Base-by-base conservation (phyloP, 2,113 vertebrate genomes). In the Hiodon alosoides region DNA sequence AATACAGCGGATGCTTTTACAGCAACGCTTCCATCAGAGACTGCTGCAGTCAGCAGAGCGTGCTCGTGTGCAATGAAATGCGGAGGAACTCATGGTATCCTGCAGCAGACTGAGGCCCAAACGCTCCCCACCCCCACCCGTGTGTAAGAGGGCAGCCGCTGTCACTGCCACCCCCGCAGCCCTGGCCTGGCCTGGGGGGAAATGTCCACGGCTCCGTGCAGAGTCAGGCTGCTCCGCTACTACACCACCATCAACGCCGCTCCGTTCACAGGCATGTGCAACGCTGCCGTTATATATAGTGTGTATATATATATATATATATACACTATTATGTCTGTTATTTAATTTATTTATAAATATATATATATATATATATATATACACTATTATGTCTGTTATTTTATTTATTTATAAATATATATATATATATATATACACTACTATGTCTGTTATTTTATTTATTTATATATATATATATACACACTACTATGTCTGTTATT, bases 21-120 rank as follows among this genome's bases (percentile, higher is more conserved):
- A 47, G 64, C 64, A 11, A 8, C n/a, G 64, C 16, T 66, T 66
- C 64, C 64, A 66, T 66, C 46, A 14, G 59, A 66, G 64, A 66
- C 31, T 48, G 64, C 64, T 66, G 64, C 46, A 66, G 64, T 48
- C 46, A 10, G 64, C 64, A 66, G 64, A 66, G 8, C 16, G 64
- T 47, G 64, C 64, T 66, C 7, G 64, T 48, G 64, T 48, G 46
- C 64, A 66, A 7, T 17, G 64, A 17, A 2, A 16, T 65, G 62
- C 47, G 62, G 31, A 8, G 17, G 62, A 65, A 65, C 62, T 7
- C 61, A 17, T 6, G 16, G 62, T 46, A 46, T 8, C 16, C 17
- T 65, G 62, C 62, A 65, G 62, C 11, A 65, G 62, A 17, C 17
- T 9, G 16, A 46, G 17, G 13, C 13, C 7, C 62, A 0, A 8